Evolutionary conservation across 2,113 vertebrate species (phyloP).

Genomic region (Gallinago jamesoni): DNA sequence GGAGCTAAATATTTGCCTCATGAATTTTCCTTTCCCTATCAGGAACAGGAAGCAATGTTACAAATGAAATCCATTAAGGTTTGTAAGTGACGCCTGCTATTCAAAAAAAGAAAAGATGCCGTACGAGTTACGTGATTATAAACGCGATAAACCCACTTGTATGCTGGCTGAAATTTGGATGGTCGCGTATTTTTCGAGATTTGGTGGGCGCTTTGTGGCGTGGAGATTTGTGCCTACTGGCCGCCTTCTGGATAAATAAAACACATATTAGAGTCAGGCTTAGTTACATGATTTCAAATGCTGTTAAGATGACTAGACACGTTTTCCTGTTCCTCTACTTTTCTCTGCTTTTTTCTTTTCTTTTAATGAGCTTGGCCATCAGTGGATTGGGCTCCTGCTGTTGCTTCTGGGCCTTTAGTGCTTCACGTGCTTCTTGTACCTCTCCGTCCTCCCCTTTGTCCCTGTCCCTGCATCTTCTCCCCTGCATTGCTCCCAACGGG

Average conservation of each 20-base stretch:
- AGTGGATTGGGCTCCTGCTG: rapidly evolving
- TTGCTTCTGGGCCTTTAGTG: background rate
- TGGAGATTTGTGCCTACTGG: background rate
- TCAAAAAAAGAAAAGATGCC: slow-evolving; percentile 42
- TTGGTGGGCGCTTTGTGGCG: background rate
- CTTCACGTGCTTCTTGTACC: rapidly evolving
- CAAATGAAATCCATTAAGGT: slow-evolving; percentile 74
- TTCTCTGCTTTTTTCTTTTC: background rate
- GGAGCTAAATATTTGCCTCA: slow-evolving; percentile 75
- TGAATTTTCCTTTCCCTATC: slow-evolving; percentile 76
- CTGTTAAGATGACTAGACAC: background rate
- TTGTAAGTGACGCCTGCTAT: slow-evolving; percentile 46
- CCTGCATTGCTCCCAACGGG: background rate
- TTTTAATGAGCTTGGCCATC: background rate
- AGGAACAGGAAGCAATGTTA: slow-evolving; percentile 78
- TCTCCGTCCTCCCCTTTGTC: background rate
- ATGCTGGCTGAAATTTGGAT: background rate
- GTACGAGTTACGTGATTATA: background rate
- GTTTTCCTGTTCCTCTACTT: background rate
- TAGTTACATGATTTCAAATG: background rate
- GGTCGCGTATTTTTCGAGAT: background rate
- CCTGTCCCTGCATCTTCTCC: background rate
- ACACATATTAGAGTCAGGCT: background rate
- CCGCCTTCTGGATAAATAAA: background rate
- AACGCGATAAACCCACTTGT: background rate